Percentiles rank a stretch among this genome's conserved stretches.
Conservation (phyloP, 1,140 invertebrate species). For the Leptonema lineaticorne region DNA sequence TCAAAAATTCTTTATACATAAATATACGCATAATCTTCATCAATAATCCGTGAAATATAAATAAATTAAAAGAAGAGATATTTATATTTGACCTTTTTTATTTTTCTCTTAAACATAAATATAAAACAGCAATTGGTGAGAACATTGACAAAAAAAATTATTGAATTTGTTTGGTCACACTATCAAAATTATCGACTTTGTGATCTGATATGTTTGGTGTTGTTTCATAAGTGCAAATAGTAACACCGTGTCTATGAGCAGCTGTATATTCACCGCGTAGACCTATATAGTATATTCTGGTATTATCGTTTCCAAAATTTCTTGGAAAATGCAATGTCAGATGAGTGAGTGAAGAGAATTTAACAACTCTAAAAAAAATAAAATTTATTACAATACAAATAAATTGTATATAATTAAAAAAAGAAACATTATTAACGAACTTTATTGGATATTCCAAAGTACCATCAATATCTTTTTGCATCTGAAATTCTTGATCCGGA, state of each 20-base stretch:
- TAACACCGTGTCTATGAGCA: conserved; percentile 81
- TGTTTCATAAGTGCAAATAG: conserved; percentile 87
- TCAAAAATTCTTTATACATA: no score
- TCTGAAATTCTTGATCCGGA: conserved; percentile 90
- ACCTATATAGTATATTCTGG: conserved; percentile 91
- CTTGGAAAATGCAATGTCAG: conserved; percentile 85
- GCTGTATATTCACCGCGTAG: conserved; percentile 89
- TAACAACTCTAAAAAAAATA: conserved; percentile 72
- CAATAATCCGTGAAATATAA: no score
- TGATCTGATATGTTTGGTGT: conserved; percentile 83
- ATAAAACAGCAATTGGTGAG: no score
- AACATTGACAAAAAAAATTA: conserved; percentile 51
- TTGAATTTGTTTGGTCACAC: conserved; percentile 59
- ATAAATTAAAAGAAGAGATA: no score
- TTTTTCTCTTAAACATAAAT: no score
- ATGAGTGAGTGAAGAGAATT: conserved; percentile 86
- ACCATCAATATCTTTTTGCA: conserved; percentile 76
- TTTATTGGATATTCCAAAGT: conserved; percentile 85
- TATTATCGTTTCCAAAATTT: conserved; percentile 83
- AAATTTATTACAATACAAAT: background rate
- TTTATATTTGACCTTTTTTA: no score
- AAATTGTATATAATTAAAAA: background rate
- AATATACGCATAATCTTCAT: no score
- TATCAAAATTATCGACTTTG: conserved; percentile 68
- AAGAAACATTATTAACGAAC: conserved; percentile 59